Base-by-base conservation (phyloP, 2,113 vertebrate genomes). In the Hippocampus abdominalis region DNA sequence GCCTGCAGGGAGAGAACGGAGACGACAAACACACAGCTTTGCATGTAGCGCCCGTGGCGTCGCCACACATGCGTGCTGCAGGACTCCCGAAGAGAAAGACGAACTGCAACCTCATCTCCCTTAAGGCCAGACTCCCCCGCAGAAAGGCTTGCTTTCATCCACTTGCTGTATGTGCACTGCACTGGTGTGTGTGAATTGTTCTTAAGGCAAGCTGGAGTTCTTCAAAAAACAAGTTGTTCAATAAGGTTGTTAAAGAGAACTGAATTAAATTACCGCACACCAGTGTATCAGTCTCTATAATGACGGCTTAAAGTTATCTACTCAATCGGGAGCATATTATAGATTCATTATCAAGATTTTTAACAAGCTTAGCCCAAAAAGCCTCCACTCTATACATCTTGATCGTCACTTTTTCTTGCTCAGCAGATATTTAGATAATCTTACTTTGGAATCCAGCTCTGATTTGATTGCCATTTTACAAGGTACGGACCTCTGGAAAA, bases 91-190 rank as follows among this genome's bases (percentile, higher is more conserved):
- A 74, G 66, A 46, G 39, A 48, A 71, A 51, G 53, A 68, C 68
- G 59, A 76, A 63, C 65, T 70, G 76, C 70, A 81, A 73, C 66
- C 70, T 78, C 40, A 77, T 66, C 63, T 56, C 71, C 70, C 81
- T 82, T 49, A 78, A 77, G 81, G 72, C 59, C 72, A 65, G 64
- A 82, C 84, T 69, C 79, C 81, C 73, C 67, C 62, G 21, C 78
- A 78, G 82, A 51, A 27, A 21, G 25, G 27, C 27, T 53, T 21
- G 48, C 25, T 66, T 53, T 66, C 44, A 66, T 66, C 46, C 42
- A 11, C 64, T 61, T 61, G 21, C 59, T 61, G 18, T 71, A 69
- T 3, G 11, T 66, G 51, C 68, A 68, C 44, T 59, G 68, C 75
- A 64, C 65, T 59, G 56, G 67, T 54, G 29, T 54, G 29, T 64